Evolutionary conservation across 2,888 invertebrate genomes (phyloP).

Genomic region (Amblyjoppa fuscipennis): DNA sequence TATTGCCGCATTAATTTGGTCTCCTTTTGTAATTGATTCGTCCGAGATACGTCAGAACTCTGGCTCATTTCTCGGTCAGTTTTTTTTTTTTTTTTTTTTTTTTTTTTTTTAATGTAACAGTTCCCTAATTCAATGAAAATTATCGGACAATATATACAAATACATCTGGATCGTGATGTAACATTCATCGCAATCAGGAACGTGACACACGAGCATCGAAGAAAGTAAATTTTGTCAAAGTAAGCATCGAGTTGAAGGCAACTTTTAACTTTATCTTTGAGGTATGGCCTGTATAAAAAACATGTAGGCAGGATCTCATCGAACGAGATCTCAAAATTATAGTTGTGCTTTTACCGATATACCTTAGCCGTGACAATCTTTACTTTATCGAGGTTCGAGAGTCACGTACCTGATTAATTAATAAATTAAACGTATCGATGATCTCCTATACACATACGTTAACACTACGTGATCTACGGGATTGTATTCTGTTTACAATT

Average conservation of each 20-base stretch:
- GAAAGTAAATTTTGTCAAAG: neutral
- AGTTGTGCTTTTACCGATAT: slow-evolving; percentile 3
- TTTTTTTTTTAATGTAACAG: slow-evolving; percentile 1
- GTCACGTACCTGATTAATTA: slow-evolving; percentile 13
- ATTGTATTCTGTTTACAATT: slow-evolving; percentile 30
- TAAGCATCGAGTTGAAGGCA: neutral
- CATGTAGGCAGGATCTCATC: neutral
- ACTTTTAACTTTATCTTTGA: neutral
- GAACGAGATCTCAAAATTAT: neutral
- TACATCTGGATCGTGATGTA: slow-evolving; percentile 44
- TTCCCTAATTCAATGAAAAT: slow-evolving; percentile 37
- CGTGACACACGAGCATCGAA: slow-evolving; percentile 1
- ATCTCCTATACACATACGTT: slow-evolving; percentile 46
- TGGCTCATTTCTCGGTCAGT: slow-evolving; percentile 55
- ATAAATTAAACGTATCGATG: slow-evolving; percentile 43
- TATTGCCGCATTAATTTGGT: slow-evolving; percentile 36
- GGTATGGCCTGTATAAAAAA: neutral
- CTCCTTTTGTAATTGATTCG: slow-evolving; percentile 25
- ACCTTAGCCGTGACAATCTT: neutral
- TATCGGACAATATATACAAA: slow-evolving; percentile 60
- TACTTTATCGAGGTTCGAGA: slow-evolving; percentile 8
- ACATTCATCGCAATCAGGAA: neutral
- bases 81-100: neutral
- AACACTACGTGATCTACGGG: slow-evolving; percentile 31
- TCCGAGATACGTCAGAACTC: slow-evolving; percentile 34